A percentile compares a stretch with the other conserved stretches of the same genome.
These are phyloP conservation scores for Callitettix versicolor DNA, from an alignment of 1,140 invertebrate species.

Conservation along the genomic window DNA sequence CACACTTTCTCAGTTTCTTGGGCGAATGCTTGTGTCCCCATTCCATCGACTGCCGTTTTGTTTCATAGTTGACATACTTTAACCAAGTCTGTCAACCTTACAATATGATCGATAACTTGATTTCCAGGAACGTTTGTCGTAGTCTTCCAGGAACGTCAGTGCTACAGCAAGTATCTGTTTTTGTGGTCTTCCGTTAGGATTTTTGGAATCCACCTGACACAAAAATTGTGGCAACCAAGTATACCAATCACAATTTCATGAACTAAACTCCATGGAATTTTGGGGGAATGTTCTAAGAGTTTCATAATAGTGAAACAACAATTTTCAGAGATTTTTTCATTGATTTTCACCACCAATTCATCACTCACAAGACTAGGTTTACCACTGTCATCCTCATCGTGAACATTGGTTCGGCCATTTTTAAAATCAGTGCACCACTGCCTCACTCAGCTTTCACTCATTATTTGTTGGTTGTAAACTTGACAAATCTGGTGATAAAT, in stretches of 20 bases:
- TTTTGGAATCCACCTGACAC: conserved; percentile 14
- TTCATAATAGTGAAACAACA: not conserved
- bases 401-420: not conserved
- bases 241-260: not conserved
- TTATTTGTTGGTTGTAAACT: no score
- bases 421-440: no score
- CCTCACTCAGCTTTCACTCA: no score
- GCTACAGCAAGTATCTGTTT: not conserved
- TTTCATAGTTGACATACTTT: no score
- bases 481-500: no score
- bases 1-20: not conserved
- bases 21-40: conserved; percentile 3
- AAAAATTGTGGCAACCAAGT: not conserved
- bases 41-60: not conserved
- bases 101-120: not conserved
- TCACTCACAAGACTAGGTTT: not conserved
- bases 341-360: not conserved
- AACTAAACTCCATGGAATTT: not conserved
- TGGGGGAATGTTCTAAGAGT: not conserved
- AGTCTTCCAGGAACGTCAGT: not conserved
- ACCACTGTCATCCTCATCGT: not conserved
- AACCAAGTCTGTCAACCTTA: no score
- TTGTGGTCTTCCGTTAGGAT: conserved; percentile 13
- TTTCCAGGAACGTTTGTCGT: not conserved
- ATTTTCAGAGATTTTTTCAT: not conserved